Evolutionary conservation across 1,140 invertebrate species (phyloP), one percentile per base, ranked within the genome.

Genomic region (Drosophila varians): DNA sequence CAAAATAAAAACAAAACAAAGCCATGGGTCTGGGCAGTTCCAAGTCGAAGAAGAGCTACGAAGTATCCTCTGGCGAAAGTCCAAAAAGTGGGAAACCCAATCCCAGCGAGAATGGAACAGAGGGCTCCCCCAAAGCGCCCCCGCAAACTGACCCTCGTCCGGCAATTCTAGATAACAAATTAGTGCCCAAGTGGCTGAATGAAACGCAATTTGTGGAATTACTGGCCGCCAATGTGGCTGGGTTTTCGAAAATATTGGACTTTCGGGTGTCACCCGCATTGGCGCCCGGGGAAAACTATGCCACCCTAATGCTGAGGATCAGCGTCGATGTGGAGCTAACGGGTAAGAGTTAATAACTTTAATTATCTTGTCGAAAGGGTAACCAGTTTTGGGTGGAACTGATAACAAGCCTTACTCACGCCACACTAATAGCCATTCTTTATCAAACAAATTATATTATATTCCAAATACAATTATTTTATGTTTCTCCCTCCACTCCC

Each of bases 161-260:
- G 6, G 31, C 7, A 57, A 38, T 55, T 25, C 21, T 43, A 9
- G 49, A 75, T 12, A 8, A n/a, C 19, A 54, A 52, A 23, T 26
- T 45, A 19, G 56, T 72, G 8, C 91, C 91, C 25, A 14, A 77
- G 18, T 93, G 93, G 93, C 54, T 93, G 26, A 90, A 92, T 53
- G 52, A 77, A 43, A 70, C 90, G 23, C 92, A 92, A 21, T 72
- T 92, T 5, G 69, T 91, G 42, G 91, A 91, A 66, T 62, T 92
- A 42, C 70, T 93, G 0, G 77, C 75, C 19, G 72, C 89, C 5
- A 54, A 55, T 43, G 66, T 89, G 5, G 88, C 90, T 16, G 54
- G 77, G 4, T 86, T 90, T 31, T 76, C 91, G 23, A 73, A 73
- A 40, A 87, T 90, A n/a, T 34, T 61, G 36, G 52, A 58, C 4